Evolutionary conservation across 2,113 vertebrate genomes (phyloP).

Genomic region (Aptenodytes patagonicus): DNA sequence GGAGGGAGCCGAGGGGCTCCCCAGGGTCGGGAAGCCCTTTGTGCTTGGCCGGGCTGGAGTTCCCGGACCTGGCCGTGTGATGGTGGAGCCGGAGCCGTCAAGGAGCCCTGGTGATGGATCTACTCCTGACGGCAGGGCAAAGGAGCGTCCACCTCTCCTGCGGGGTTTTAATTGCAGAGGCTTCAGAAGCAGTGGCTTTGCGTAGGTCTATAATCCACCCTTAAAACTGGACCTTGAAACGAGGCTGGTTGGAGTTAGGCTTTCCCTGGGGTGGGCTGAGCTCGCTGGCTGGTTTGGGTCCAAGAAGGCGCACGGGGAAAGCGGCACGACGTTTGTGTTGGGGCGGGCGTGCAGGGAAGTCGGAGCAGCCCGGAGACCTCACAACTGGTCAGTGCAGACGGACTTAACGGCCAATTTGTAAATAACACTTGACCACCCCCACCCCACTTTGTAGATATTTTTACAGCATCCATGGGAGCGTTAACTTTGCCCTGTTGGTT

Average conservation of each 20-base stretch:
- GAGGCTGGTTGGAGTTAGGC: neutral
- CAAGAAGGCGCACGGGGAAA: neutral
- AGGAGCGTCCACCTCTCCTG: neutral
- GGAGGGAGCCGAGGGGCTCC: neutral
- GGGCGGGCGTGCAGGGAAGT: neutral
- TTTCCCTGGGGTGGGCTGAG: neutral
- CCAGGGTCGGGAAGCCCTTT: neutral
- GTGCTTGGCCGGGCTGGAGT: neutral
- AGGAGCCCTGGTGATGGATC: neutral
- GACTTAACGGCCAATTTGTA: rapidly evolving
- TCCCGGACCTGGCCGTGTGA: neutral
- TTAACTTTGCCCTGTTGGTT: neutral
- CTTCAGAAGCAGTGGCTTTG: too few species aligned
- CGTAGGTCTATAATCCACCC: neutral
- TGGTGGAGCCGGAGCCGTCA: neutral
- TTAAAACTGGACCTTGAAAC: neutral
- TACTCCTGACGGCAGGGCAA: neutral
- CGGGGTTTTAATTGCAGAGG: neutral
- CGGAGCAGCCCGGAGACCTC: neutral
- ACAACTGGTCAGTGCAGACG: neutral
- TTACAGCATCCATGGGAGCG: rapidly evolving
- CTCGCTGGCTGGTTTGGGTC: neutral
- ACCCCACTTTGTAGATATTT: too few species aligned
- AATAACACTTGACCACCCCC: neutral
- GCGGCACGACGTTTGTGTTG: neutral